Conservation (phyloP, 2,113 vertebrate species). For the Phrynosoma platyrhinos region DNA sequence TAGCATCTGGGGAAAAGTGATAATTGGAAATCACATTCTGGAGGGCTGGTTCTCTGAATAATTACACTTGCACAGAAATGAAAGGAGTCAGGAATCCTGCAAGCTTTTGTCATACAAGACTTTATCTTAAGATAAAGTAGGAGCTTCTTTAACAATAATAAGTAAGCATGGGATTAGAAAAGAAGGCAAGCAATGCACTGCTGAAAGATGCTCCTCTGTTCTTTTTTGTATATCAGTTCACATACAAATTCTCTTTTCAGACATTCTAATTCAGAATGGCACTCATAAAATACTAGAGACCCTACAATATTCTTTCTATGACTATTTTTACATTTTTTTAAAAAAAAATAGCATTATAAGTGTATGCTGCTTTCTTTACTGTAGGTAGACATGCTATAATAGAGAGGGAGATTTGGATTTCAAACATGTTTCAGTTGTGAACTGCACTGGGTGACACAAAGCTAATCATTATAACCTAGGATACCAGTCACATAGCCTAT, state of each 20-base stretch:
- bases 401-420: neutral
- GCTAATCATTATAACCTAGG: neutral
- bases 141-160: constrained; percentile 33
- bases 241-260: neutral
- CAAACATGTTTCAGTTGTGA: neutral
- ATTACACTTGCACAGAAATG: constrained; percentile 40
- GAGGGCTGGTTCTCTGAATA: constrained; percentile 32
- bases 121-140: constrained; percentile 12
- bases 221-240: neutral
- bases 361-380: constrained; percentile 32
- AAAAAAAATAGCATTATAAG: constrained; percentile 9
- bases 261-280: neutral
- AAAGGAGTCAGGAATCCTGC: constrained; percentile 33
- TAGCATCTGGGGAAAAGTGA: constrained; percentile 14
- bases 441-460: neutral
- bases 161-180: neutral
- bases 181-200: constrained; percentile 14
- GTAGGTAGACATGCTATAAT: neutral
- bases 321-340: neutral
- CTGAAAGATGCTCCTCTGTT: neutral
- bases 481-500: neutral
- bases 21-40: constrained; percentile 45
- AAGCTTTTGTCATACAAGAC: constrained; percentile 37
- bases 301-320: constrained; percentile 29
- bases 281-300: neutral